Percentiles rank a stretch among this genome's conserved stretches.
These are phyloP conservation scores for Peromyscus californicus DNA, from an alignment of 2,113 vertebrate genomes.

Conservation along the genomic window DNA sequence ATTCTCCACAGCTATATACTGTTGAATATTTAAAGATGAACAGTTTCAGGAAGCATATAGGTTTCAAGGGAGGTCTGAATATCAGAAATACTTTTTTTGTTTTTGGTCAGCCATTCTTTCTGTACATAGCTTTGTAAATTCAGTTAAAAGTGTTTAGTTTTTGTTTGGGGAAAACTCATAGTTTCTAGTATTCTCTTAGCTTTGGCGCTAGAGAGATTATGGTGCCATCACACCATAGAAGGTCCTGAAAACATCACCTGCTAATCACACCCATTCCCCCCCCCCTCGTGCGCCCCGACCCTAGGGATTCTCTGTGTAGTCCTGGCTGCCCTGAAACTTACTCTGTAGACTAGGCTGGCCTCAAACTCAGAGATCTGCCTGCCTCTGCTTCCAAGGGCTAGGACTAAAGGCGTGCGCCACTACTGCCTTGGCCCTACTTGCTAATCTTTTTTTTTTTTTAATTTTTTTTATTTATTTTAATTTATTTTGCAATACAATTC, in stretches of 20 bases:
- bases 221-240: neutral
- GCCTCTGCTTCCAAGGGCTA: neutral
- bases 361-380: neutral
- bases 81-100: neutral
- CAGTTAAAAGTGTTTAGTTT: neutral
- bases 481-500: too few species aligned
- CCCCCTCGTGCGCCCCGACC: too few species aligned
- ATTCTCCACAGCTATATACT: neutral
- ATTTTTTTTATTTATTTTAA: too few species aligned
- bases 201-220: slow-evolving; percentile 1
- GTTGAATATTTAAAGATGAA: slow-evolving; percentile 42
- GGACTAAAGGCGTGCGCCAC: too few species aligned
- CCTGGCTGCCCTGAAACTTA: neutral
- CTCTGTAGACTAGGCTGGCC: neutral
- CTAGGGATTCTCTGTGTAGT: neutral
- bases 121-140: neutral
- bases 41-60: neutral
- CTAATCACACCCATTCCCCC: neutral
- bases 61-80: slow-evolving; percentile 42
- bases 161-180: neutral
- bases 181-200: slow-evolving; percentile 56
- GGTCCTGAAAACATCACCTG: neutral
- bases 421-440: neutral
- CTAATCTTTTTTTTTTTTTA: too few species aligned
- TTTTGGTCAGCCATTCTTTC: neutral